Base-by-base conservation (phyloP, 2,888 invertebrate species). In the Eumacrocentrus americanus region DNA sequence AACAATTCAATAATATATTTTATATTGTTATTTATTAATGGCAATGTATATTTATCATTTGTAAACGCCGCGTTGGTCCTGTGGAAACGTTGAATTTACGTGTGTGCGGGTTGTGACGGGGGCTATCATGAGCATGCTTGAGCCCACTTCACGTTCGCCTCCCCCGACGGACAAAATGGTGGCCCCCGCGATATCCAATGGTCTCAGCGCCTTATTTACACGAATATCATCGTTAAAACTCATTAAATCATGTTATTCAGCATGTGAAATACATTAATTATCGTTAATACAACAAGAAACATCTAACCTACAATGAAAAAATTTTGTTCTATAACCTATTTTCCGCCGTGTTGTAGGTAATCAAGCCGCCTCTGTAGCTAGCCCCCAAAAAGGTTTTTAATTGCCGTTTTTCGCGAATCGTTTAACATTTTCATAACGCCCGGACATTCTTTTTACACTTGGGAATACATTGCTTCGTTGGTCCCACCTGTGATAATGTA, bases 111-210 rank as follows among this genome's bases (percentile, higher is more conserved):
- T 70, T 72, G 75, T 76, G 74, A 73, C 73, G 74, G 76, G 73
- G 61, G 70, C 75, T 77, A 73, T 72, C 74, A 72, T 72, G 71
- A 77, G 76, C 78, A 77, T 76, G 78, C 77, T 74, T 73, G 74
- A 75, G 77, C 74, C 77, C 77, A 75, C 77, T 77, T 77, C 75
- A 78, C 78, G 75, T 76, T 77, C 80, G 78, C 81, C 80, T 79
- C 80, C 81, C 81, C 80, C 78, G 77, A 79, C 76, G 75, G 74
- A 81, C 82, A 82, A 82, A 82, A 82, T 82, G 82, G 82, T 78
- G 81, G 82, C 77, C 80, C 79, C 75, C 78, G 67, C 68, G 76
- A 76, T 74, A 70, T 72, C 74, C 72, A 73, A 73, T 71, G 72
- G 67, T 74, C 73, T 72, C 70, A 70, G 70, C 70, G 70, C 71